Evolutionary conservation across 2,888 invertebrate genomes (phyloP), one percentile per base, ranked within the genome.

Genomic region (Agrotis clavis): DNA sequence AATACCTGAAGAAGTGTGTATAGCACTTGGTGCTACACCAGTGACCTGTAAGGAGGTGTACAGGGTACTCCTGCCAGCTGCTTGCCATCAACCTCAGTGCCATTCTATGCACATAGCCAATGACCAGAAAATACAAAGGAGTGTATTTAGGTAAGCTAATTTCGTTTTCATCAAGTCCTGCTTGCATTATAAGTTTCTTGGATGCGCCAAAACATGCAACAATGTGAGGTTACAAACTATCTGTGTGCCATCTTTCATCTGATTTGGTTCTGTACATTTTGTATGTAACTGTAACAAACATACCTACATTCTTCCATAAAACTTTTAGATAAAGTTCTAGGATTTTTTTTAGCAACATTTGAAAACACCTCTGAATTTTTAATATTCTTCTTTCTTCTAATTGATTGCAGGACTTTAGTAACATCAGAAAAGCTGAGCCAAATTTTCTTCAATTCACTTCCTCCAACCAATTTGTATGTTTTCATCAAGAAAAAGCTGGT

Each of bases 401-500:
- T 76, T 84, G 63, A 45, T 95, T 95, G 71, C 91, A 97, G 97
- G 82, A 91, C 92, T 50, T 87, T 97, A 72, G 94, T 94, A 59
- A 96, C 96, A 79, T 95, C 95, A 67, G 93, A 96, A 62, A 90
- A 92, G 74, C 86, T 97, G 68, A 92, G 92, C 70, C 84, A 94
- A 86, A 87, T 95, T 18, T 93, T 97, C 79, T 94, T 92, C 79
- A 90, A 90, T n/a, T 86, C 91, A 3, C 76, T 96, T 18, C 82
- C 94, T 35, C 95, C 95, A 48, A 97, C 96, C 30, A 97, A 96
- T 78, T 92, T 96, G 89, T 96, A 94, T 88, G 90, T 97, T n/a
- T 94, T 96, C 73, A 84, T 97, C 13, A 96, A 94, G 83, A 96
- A 96, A 84, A 92, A 89, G 67, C 74, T 85, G 18, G 66, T 69